phyloP scores from a whole-genome alignment of 2,797 vertebrate species.

The Varecia variegata region DNA sequence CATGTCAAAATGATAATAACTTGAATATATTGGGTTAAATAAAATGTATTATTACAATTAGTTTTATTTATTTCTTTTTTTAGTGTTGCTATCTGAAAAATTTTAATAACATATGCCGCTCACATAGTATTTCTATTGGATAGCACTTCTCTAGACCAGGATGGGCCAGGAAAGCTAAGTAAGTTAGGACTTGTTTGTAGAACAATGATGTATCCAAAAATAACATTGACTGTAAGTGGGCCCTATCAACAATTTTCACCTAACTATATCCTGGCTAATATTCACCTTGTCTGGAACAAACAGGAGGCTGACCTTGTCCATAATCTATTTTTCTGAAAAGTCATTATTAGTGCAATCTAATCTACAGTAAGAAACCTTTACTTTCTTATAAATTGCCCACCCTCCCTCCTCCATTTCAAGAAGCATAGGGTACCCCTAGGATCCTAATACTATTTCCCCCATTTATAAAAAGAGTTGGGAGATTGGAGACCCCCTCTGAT shows the following conservation, averaged over 20 bases:
- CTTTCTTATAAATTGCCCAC: not conserved
- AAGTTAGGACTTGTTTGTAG: not conserved
- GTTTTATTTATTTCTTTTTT: not conserved
- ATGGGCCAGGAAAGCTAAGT: not conserved
- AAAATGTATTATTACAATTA: not conserved
- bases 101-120: not conserved
- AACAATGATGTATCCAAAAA: not conserved
- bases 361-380: not conserved
- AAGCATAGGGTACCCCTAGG: not conserved
- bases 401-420: not conserved
- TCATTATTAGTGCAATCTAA: not conserved
- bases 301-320: not conserved
- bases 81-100: not conserved
- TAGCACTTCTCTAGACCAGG: not conserved
- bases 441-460: not conserved
- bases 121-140: not conserved
- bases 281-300: not conserved
- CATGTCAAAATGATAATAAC: constrained; percentile 8
- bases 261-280: not conserved
- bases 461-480: not conserved
- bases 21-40: not conserved
- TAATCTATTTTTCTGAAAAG: not conserved
- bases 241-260: not conserved
- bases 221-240: not conserved
- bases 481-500: not conserved